Conservation (phyloP, 2,797 vertebrate species). For the Megaceryle alcyon region DNA sequence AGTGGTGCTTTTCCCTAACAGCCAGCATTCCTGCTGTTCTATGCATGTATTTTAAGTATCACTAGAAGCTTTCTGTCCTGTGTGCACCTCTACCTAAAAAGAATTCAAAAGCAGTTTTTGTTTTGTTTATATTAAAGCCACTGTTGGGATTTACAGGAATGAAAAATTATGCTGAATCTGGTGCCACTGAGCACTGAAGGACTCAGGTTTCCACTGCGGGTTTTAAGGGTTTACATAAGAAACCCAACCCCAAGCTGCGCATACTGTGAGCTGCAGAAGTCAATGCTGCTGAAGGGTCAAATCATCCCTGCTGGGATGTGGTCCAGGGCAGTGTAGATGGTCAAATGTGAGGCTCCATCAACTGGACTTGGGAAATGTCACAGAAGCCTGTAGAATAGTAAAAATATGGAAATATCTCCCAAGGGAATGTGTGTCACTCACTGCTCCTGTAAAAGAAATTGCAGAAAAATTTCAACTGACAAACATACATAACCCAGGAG, state of each 20-base stretch:
- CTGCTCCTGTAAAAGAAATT: not conserved
- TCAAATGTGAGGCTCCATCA: not conserved
- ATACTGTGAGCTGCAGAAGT: not conserved
- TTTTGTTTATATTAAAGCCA: not conserved
- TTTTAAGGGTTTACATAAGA: not conserved
- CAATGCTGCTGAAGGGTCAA: not conserved
- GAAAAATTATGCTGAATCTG: not conserved
- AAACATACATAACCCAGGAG: not conserved
- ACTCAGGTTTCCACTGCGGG: accelerated
- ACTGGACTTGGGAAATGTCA: conserved; percentile 10
- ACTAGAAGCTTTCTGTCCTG: not conserved
- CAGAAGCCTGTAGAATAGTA: not conserved
- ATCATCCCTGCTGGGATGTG: not conserved
- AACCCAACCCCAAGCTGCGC: not conserved
- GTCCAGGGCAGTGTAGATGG: not conserved
- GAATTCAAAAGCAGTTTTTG: not conserved
- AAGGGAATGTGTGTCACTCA: not conserved
- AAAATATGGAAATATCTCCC: not conserved
- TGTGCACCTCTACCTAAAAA: not conserved
- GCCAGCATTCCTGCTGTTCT: not conserved
- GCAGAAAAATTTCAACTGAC: conserved; percentile 6
- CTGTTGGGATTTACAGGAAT: not conserved
- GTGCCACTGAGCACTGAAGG: not conserved
- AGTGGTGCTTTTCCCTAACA: not conserved
- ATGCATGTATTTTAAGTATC: not conserved